These are phyloP conservation scores for Idris sp. DNA, from an alignment of 1,140 invertebrate genomes.

Conservation along the genomic window DNA sequence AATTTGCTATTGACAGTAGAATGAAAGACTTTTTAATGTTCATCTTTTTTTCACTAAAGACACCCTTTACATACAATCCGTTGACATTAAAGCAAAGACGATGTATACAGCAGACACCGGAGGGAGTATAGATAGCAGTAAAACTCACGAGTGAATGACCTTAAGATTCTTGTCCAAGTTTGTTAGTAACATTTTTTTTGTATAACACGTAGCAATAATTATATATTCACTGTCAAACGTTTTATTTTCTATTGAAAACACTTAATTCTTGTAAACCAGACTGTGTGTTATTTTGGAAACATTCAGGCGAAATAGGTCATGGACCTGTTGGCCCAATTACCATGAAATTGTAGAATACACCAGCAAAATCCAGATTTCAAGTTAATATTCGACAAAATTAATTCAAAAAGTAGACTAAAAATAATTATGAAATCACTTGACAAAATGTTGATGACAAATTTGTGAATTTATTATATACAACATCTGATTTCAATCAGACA, in stretches of 20 bases:
- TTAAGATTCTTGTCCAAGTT: slow-evolving; percentile 56
- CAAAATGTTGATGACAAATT: no score
- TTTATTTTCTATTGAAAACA: slow-evolving; percentile 5
- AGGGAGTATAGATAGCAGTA: slow-evolving; percentile 41
- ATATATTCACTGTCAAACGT: no score
- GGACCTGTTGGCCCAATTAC: no score
- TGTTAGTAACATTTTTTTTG: slow-evolving; percentile 36
- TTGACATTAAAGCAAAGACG: slow-evolving; percentile 50
- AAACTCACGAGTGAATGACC: slow-evolving; percentile 54
- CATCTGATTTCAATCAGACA: no score
- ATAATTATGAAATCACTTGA: slow-evolving; percentile 39
- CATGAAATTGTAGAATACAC: no score
- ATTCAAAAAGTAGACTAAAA: neutral
- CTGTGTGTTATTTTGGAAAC: no score
- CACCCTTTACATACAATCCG: slow-evolving; percentile 44
- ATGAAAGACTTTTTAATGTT: slow-evolving; percentile 37
- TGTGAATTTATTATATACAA: no score
- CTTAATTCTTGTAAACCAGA: no score
- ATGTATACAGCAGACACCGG: slow-evolving; percentile 46
- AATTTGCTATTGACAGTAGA: slow-evolving; percentile 26
- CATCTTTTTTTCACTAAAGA: slow-evolving; percentile 33
- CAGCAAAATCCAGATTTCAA: no score
- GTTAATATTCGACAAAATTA: no score
- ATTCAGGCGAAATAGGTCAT: no score
- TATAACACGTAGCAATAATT: slow-evolving; percentile 9